Base-by-base conservation (phyloP, 2,113 vertebrate species). In the Otolemur garnettii region DNA sequence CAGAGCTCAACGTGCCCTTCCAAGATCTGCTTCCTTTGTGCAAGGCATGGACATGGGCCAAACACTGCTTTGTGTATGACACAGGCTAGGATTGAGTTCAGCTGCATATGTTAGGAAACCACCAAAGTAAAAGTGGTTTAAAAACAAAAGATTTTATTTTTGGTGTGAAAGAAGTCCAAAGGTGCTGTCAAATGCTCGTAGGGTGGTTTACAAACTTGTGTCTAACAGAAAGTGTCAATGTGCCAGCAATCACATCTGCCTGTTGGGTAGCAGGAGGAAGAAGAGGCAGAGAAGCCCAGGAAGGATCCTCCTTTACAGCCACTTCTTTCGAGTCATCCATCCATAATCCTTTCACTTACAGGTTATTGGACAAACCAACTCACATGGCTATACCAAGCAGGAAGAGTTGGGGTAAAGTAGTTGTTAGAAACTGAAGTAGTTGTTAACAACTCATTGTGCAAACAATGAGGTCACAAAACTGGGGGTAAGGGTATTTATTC, bases 101-200 rank as follows among this genome's bases (percentile, higher is more conserved):
- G n/a, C 15, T n/a, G 10, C 10, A 21, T 12, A 17, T 59, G 24
- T 55, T 53, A 62, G 26, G 71, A 84, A 89, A 71, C 15, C 26
- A 22, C 53, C 28, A 42, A 57, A 77, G 17, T 62, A 24, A 59
- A 35, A 71, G 33, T 45, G 5, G 60, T 62, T 88, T 93, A 71
- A 89, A 78, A n/a, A 45, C 26, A 42, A 5, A 62, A 66, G 24
- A 78, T 62, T 77, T 71, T 71, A 55, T 92, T 88, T 26, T 95
- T 77, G 28, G 26, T 62, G 15, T 24, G 66, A 68, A 66, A 26
- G 28, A 82, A 78, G 28, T n/a, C 59, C 45, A 14, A 77, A 50
- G 14, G 19, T 82, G 26, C 9, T 59, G 10, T 62, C 42, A 74
- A 55, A 53, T 24, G 2, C 78, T 89, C 14, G 24, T 35, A 55